Evolutionary conservation across 2,797 vertebrate genomes (phyloP).

Genomic region (Amazona ochrocephala): DNA sequence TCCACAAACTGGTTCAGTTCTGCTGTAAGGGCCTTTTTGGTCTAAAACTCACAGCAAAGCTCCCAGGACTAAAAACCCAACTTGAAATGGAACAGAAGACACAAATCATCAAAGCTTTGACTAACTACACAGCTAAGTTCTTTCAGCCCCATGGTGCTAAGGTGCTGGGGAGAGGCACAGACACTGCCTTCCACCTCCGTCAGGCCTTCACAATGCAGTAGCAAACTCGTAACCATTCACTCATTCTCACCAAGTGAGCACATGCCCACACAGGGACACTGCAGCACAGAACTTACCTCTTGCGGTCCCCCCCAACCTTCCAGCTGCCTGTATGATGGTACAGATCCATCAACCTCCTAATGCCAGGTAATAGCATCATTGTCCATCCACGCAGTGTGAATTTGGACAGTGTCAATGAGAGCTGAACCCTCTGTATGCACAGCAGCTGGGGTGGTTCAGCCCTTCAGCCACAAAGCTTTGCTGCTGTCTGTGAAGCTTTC

Average conservation of each 20-base stretch:
- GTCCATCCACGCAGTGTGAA: background rate
- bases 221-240: fast-evolving
- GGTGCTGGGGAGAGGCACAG: background rate
- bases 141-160: background rate
- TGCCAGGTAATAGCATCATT: background rate
- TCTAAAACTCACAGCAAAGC: background rate
- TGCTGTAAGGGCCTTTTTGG: background rate
- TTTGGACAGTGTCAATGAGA: background rate
- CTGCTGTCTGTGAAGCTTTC: background rate
- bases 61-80: background rate
- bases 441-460: background rate
- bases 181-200: background rate
- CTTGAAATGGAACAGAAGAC: background rate
- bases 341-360: background rate
- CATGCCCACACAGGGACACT: too few species aligned
- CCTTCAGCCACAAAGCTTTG: background rate
- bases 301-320: background rate
- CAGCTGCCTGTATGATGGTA: background rate
- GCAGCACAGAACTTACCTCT: background rate
- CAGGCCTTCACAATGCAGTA: background rate
- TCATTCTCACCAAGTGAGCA: fast-evolving
- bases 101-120: background rate
- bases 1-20: background rate
- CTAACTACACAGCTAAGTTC: background rate
- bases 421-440: background rate